A percentile compares a stretch with the other conserved stretches of the same genome.
Conservation (phyloP, 1,140 invertebrate genomes). For the Drosophila miranda region DNA sequence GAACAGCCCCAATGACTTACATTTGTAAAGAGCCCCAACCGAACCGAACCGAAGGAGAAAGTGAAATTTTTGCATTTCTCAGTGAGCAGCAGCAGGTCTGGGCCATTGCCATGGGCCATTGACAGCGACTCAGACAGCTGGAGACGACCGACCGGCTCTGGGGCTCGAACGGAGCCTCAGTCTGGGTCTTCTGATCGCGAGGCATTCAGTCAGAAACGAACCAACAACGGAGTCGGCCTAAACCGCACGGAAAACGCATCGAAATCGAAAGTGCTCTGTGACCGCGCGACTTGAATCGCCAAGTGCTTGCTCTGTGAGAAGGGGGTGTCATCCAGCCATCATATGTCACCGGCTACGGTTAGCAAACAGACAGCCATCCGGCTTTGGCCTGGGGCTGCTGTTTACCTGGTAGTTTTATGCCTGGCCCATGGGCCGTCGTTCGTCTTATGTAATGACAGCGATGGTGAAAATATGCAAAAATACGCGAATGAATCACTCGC, state of each 20-base stretch:
- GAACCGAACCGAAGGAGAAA: conserved; percentile 68
- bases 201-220: conserved; percentile 23
- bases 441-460: conserved; percentile 63
- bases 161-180: conserved; percentile 36
- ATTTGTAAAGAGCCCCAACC: conserved; percentile 54
- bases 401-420: conserved; percentile 44
- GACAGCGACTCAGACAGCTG: conserved; percentile 24
- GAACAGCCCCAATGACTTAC: conserved; percentile 71
- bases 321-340: conserved; percentile 35
- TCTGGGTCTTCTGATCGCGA: conserved; percentile 3
- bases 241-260: conserved; percentile 35
- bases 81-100: conserved; percentile 31
- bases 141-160: conserved; percentile 24
- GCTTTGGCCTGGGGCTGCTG: conserved; percentile 40
- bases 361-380: conserved; percentile 31
- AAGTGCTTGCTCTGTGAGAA: conserved; percentile 14
- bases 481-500: conserved; percentile 67
- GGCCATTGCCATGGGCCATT: conserved; percentile 45
- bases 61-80: conserved; percentile 78
- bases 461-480: conserved; percentile 75
- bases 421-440: conserved; percentile 20
- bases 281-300: conserved; percentile 41
- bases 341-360: conserved; percentile 56
- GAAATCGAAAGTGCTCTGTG: conserved; percentile 59
- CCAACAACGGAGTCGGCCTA: conserved; percentile 16